phyloP scores from a whole-genome alignment of 1,140 invertebrate species.

The Mesaphorura yosii region DNA sequence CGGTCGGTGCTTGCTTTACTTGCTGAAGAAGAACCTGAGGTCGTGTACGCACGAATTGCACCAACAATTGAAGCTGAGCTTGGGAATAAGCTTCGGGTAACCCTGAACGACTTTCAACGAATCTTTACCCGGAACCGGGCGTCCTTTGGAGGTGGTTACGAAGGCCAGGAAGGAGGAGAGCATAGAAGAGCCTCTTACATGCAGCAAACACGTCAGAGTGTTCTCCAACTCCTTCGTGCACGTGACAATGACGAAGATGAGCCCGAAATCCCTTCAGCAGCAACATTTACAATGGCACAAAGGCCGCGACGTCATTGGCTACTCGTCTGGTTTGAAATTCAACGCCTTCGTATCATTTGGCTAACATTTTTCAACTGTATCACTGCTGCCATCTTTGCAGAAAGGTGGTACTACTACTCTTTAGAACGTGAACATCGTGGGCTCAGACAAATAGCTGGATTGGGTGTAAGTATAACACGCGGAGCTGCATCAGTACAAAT shows the following conservation, averaged over 20 bases:
- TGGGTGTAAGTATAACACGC: conserved; percentile 40
- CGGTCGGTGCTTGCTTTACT: conserved; percentile 40
- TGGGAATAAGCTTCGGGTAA: no score
- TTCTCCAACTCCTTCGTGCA: no score
- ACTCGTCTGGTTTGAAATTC: conserved; percentile 18
- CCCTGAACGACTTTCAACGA: no score
- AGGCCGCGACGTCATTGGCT: neutral
- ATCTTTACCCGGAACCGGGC: no score
- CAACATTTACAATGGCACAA: neutral
- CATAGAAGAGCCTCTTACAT: no score
- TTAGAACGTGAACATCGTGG: conserved; percentile 44
- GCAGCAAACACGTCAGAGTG: no score
- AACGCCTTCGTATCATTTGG: conserved; percentile 44
- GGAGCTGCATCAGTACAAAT: conserved; percentile 49
- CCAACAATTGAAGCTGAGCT: no score
- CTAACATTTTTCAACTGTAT: conserved; percentile 41
- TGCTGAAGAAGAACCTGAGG: neutral
- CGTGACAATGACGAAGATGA: conserved; percentile 17
- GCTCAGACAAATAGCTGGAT: conserved; percentile 42
- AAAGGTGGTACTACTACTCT: conserved; percentile 45
- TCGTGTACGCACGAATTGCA: no score
- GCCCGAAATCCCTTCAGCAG: conserved; percentile 30
- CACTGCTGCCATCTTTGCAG: conserved; percentile 42
- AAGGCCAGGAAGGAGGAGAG: no score
- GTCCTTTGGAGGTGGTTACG: no score